These are phyloP conservation scores for Drosophila chauvacae DNA, from an alignment of 1,140 invertebrate genomes.

Conservation along the genomic window DNA sequence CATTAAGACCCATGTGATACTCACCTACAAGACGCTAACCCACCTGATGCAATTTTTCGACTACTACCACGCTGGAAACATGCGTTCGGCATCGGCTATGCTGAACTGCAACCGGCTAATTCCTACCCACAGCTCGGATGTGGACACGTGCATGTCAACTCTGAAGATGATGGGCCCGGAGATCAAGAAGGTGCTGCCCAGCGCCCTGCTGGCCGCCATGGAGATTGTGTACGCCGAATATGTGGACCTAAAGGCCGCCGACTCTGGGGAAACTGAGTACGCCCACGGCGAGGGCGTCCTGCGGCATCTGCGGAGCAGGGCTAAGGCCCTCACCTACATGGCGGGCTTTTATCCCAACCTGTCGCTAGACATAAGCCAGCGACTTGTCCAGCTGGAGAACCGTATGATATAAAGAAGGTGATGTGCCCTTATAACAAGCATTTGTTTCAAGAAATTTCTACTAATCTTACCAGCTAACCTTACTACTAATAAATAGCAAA, in stretches of 20 bases:
- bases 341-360: slow-evolving; percentile 97
- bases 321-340: slow-evolving; percentile 95
- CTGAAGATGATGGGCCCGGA: slow-evolving; percentile 88
- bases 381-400: slow-evolving; percentile 97
- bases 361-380: slow-evolving; percentile 97
- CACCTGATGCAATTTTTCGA: slow-evolving; percentile 96
- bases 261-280: slow-evolving; percentile 82
- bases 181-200: slow-evolving; percentile 91
- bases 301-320: slow-evolving; percentile 88
- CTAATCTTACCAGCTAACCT: too few species aligned
- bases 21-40: slow-evolving; percentile 92
- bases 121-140: slow-evolving; percentile 89
- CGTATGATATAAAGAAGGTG: slow-evolving; percentile 87
- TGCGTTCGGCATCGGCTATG: slow-evolving; percentile 91
- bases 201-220: slow-evolving; percentile 94
- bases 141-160: slow-evolving; percentile 90
- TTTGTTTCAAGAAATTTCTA: not conserved
- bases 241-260: slow-evolving; percentile 82
- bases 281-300: slow-evolving; percentile 86
- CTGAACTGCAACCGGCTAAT: slow-evolving; percentile 89
- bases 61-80: slow-evolving; percentile 92
- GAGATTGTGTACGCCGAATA: slow-evolving; percentile 92
- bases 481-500: not conserved
- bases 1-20: slow-evolving; percentile 86
- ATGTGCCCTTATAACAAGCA: too few species aligned